Percentiles rank a stretch among this genome's conserved stretches.
Evolutionary conservation across 2,113 vertebrate species (phyloP).

Genomic region (Carassius auratus): DNA sequence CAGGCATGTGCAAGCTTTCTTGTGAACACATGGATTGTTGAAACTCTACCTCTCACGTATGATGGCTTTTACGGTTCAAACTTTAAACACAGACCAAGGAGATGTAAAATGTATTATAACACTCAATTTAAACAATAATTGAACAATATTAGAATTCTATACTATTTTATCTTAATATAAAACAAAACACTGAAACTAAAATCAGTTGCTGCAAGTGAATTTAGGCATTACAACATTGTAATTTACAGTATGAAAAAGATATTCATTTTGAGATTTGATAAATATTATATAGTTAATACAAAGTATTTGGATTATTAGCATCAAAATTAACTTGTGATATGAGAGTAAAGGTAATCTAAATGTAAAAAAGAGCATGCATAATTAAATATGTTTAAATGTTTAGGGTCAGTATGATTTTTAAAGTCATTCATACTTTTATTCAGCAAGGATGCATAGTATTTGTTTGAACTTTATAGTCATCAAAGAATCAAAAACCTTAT

Average conservation of each 20-base stretch:
- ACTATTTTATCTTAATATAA: neutral
- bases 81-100: neutral
- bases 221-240: neutral
- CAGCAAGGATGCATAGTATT: neutral
- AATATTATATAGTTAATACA: neutral
- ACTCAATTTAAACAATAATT: neutral
- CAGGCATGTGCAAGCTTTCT: slow-evolving; percentile 5
- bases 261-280: neutral
- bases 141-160: neutral
- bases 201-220: neutral
- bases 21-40: neutral
- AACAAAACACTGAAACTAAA: neutral
- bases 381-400: too few species aligned
- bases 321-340: too few species aligned
- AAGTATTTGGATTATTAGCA: neutral
- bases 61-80: neutral
- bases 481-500: neutral
- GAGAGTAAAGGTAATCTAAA: too few species aligned
- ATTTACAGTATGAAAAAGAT: neutral
- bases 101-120: neutral
- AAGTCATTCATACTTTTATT: neutral
- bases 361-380: too few species aligned
- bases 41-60: neutral
- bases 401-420: neutral
- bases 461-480: neutral